A percentile compares a stretch with the other conserved stretches of the same genome.
Conservation (phyloP, 2,888 invertebrate genomes). For the Epicampocera succincta region DNA sequence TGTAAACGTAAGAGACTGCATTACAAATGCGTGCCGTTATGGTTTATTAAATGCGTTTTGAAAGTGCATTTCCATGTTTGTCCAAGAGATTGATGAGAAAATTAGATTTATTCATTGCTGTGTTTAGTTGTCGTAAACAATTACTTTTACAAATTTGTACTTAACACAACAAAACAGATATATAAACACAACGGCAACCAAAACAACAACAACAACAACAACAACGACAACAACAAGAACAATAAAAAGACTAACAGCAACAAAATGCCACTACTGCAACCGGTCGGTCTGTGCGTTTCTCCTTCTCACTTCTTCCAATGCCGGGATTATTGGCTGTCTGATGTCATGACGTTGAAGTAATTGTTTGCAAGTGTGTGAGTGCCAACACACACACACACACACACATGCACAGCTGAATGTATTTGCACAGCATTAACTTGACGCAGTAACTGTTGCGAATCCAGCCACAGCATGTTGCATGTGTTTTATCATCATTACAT, state of each 20-base stretch:
- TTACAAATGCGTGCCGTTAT: slow-evolving; percentile 79
- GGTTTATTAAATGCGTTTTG: slow-evolving; percentile 80
- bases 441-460: slow-evolving; percentile 28
- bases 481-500: slow-evolving; percentile 65
- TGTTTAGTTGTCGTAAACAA: slow-evolving; percentile 67
- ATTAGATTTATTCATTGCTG: slow-evolving; percentile 70
- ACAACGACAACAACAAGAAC: neutral
- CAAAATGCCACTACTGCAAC: too few relatives aligned
- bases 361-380: neutral
- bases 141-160: slow-evolving; percentile 70
- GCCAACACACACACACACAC: neutral
- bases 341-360: slow-evolving; percentile 45
- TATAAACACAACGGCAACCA: too few relatives aligned
- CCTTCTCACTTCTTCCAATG: slow-evolving; percentile 4
- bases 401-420: neutral
- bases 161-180: slow-evolving; percentile 61
- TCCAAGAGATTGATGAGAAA: slow-evolving; percentile 79
- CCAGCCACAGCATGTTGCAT: slow-evolving; percentile 60
- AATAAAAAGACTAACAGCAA: neutral
- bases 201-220: slow-evolving; percentile 20
- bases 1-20: slow-evolving; percentile 48
- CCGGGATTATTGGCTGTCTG: slow-evolving; percentile 56
- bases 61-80: slow-evolving; percentile 80
- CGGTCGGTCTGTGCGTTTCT: neutral
- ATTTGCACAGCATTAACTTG: slow-evolving; percentile 13